Evolutionary conservation across 1,140 invertebrate genomes (phyloP).

Genomic region (Drosophila bocki): DNA sequence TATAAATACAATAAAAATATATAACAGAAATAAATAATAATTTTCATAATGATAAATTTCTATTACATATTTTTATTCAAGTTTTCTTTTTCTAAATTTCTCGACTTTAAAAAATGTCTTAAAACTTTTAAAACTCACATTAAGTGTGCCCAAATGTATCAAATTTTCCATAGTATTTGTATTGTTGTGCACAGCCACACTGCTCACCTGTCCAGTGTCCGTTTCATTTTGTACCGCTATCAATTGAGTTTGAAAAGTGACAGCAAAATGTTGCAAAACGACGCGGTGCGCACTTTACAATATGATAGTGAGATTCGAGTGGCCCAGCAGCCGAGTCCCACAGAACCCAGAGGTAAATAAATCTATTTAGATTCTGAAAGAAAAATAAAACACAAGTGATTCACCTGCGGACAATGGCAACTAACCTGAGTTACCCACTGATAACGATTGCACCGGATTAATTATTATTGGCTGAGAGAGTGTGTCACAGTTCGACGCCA

Average conservation of each 20-base stretch:
- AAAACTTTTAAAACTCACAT: neutral
- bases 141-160: fast-evolving
- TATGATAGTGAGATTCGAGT: constrained; percentile 81
- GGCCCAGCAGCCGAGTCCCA: constrained; percentile 56
- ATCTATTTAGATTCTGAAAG: neutral
- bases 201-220: neutral
- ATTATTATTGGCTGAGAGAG: constrained; percentile 28
- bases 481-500: constrained; percentile 52
- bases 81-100: neutral
- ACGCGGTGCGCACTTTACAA: constrained; percentile 79
- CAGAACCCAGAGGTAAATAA: constrained; percentile 73
- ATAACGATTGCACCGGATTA: constrained; percentile 69
- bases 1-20: neutral
- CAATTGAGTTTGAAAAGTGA: constrained; percentile 30
- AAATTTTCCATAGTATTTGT: neutral
- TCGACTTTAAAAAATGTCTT: too few relatives aligned
- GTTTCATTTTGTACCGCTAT: constrained; percentile 50
- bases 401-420: constrained; percentile 42
- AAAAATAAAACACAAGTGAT: constrained; percentile 34
- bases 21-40: too few relatives aligned
- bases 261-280: constrained; percentile 78
- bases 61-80: too few relatives aligned
- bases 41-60: too few relatives aligned
- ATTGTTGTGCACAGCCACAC: neutral
- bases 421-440: constrained; percentile 30